Conservation (phyloP, 1,140 invertebrate genomes). For the Trichogramma pretiosum region DNA sequence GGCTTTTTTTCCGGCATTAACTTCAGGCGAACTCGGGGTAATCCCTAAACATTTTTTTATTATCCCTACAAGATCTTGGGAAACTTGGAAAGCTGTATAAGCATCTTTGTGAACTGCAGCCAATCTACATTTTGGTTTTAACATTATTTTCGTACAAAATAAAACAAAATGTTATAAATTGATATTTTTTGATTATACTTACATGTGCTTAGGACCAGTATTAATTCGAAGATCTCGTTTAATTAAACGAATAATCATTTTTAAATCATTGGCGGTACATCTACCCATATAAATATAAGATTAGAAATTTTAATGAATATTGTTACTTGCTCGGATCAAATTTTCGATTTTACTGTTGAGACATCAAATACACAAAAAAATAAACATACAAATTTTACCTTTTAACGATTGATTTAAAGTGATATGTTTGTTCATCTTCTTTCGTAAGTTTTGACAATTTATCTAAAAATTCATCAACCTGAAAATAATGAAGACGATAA, state of each 20-base stretch:
- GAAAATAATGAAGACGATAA: not conserved
- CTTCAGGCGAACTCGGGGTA: constrained; percentile 18
- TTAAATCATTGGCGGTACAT: constrained; percentile 77
- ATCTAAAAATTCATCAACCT: constrained; percentile 66
- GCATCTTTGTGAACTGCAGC: constrained; percentile 78
- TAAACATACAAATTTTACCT: constrained; percentile 45
- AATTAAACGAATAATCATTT: constrained; percentile 76
- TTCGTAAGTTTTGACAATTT: constrained; percentile 66
- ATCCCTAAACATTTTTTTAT: constrained; percentile 49
- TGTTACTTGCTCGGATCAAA: not conserved
- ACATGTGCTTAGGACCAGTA: constrained; percentile 84
- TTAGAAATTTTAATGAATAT: not conserved
- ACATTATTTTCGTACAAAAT: too few species aligned
- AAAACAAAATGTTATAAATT: too few species aligned
- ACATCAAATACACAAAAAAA: too few species aligned
- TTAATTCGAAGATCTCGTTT: constrained; percentile 89
- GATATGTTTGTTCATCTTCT: constrained; percentile 77
- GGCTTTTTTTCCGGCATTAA: constrained; percentile 8
- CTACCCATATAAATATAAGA: too few species aligned
- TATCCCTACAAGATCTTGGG: constrained; percentile 68
- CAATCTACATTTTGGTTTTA: constrained; percentile 46
- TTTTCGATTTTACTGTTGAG: constrained; percentile 48
- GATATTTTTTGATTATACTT: too few species aligned
- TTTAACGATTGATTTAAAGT: constrained; percentile 64
- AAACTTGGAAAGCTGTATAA: constrained; percentile 79